Base-by-base conservation (phyloP, 2,113 vertebrate genomes). In the Baryphthengus martii region DNA sequence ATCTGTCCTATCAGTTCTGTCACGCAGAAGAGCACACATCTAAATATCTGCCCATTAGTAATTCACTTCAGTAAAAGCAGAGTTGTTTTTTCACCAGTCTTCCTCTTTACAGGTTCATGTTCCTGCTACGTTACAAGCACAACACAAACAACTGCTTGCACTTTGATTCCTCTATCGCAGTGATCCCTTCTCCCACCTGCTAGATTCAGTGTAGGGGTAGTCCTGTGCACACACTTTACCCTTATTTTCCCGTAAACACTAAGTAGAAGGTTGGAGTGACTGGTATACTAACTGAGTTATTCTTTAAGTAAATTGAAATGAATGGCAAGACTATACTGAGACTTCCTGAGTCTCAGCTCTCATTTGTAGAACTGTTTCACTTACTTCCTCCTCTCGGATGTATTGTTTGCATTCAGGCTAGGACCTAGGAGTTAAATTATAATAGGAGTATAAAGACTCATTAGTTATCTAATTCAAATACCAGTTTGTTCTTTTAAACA, bases 101-200 rank as follows among this genome's bases (percentile, higher is more conserved):
- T 75, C 8, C 45, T 6, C 10, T 71, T 65, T 11, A 44, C 15
- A 55, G 3, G 10, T 59, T 65, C 1, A 5, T 33, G 12, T 13
- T 65, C 3, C 31, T 7, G 4, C 12, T n/a, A 19, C 0, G 1
- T 55, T 68, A 59, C 0, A 6, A 85, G 11, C 47, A 63, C 24
- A 88, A 42, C 21, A 53, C 18, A 49, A 11, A 21, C 2, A 81
- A 52, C 25, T 11, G 6, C 33, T 88, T 37, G 13, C 16, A 9
- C 82, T 58, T 85, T 40, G 21, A 3, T 45, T 63, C 5, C 37
- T 78, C 9, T 56, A 9, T 13, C 26, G 49, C 40, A 70, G n/a
- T 13, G 35, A 61, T 7, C 2, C 44, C 25, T 68, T 89, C 33
- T 82, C 35, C 12, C n/a, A 24, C 0, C 0, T 21, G 12, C 37